Base-by-base conservation (phyloP, 2,888 invertebrate species). In the Melieria picta region DNA sequence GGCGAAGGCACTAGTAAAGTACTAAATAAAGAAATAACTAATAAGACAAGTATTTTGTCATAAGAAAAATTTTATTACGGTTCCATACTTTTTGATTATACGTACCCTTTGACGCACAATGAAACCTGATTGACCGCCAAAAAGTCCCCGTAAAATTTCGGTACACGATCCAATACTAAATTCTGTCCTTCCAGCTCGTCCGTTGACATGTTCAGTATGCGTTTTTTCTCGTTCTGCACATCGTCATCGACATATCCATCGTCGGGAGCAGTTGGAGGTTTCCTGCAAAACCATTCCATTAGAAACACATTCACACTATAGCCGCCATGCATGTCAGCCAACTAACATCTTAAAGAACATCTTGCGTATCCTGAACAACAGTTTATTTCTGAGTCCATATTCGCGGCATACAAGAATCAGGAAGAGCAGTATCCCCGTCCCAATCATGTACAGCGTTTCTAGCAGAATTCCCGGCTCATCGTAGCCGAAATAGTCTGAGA, bases 91-190 rank as follows among this genome's bases (percentile, higher is more conserved):
- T n/a, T n/a, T n/a, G n/a, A n/a, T 61, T 5, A 13, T 52, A 79
- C 84, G 81, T 79, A 87, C 87, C 81, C 80, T 67, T 83, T 79
- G 9, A 87, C 83, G 65, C 89, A 88, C 72, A 91, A 87, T 3
- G 91, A 92, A 5, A 94, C 87, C 78, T 93, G 92, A 83, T 95
- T 92, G 0, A 97, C 97, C 0, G 96, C 96, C 67, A 92, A 84
- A 74, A 93, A 89, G 0, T 89, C 89, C 7, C 90, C 91, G 81
- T 96, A 96, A 81, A 90, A 91, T 85, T 96, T 96, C 30, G 92
- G 90, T 9, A 96, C 88, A 74, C 90, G 89, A 74, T 89, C 90
- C 10, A 93, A 83, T 1, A 92, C 90, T 4, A 93, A 83, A 62
- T 89, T 90, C 77, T 90, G 88, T 0, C 82, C 79, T 0, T 79